Evolutionary conservation across 2,888 invertebrate species (phyloP).

Genomic region (Thymelicus sylvestris): DNA sequence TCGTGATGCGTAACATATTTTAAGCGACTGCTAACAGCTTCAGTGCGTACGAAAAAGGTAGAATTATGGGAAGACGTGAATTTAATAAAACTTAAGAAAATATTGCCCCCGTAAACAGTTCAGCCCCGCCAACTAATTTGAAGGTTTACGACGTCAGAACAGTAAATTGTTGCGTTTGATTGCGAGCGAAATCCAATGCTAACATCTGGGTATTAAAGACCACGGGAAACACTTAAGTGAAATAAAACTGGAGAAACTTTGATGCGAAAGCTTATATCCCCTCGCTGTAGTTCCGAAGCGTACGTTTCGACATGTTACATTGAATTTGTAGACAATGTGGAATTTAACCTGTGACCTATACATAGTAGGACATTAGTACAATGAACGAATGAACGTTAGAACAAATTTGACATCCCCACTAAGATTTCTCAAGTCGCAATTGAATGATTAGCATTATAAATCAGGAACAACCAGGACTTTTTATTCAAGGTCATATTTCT

Average conservation of each 20-base stretch:
- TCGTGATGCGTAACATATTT: not conserved
- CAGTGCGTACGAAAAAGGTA: not conserved
- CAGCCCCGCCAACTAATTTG: conserved; percentile 43
- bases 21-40: not conserved
- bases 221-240: not conserved
- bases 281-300: not conserved
- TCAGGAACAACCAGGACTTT: too few relatives aligned
- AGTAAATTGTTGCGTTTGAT: conserved; percentile 40
- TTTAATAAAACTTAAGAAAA: conserved; percentile 31
- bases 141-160: conserved; percentile 41
- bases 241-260: not conserved
- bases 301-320: not conserved
- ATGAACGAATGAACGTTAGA: too few relatives aligned
- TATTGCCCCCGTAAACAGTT: conserved; percentile 40
- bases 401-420: too few relatives aligned
- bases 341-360: not conserved
- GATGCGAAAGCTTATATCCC: not conserved
- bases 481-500: too few relatives aligned
- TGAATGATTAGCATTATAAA: too few relatives aligned
- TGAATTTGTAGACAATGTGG: not conserved
- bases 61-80: conserved; percentile 9
- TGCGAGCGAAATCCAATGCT: not conserved
- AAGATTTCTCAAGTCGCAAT: too few relatives aligned
- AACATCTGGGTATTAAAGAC: not conserved
- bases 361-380: too few relatives aligned